Base-by-base conservation (phyloP, 2,113 vertebrate species). In the Oreotrochilus melanogaster region DNA sequence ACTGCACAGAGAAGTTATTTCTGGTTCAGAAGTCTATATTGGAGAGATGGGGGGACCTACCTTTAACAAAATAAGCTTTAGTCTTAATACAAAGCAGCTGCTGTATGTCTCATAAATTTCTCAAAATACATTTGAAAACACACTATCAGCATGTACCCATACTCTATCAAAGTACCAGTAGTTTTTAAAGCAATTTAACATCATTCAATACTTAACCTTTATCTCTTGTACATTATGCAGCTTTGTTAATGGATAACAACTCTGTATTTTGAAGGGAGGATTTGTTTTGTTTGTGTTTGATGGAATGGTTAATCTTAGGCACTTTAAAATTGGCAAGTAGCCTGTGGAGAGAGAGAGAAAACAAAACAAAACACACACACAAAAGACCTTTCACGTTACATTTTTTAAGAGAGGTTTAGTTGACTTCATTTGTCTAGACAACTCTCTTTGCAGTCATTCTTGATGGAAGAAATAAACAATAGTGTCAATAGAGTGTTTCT, bases 141-240 rank as follows among this genome's bases (percentile, higher is more conserved):
- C 2, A 2, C 14, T 51, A 48, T 85, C 43, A 75, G 74, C 7
- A 18, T n/a, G 43, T 65, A 33, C 30, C 50, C 53, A 78, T 85
- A 64, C n/a, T 6, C 39, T 64, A 6, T 17, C 11, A 43, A 88
- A 94, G 53, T 67, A 67, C 19, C 28, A 58, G 19, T 2, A 50
- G 11, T 18, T 89, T 91, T 65, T 84, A 35, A 53, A 87, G 72
- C 14, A 51, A 23, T 14, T 81, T 76, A 86, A 72, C 16, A 16
- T 62, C 62, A 84, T 95, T 86, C 90, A 78, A n/a, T 85, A 57
- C 69, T 95, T 88, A 80, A 92, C 51, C 75, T 96, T 86, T 92
- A 11, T 56, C 35, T 88, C 65, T 51, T 57, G 51, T 51, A 22
- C 37, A 24, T 92, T 88, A 81, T 92, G 28, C 30, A 73, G 48